phyloP scores from a whole-genome alignment of 2,888 invertebrate genomes.

The Eupithecia dodoneata region DNA sequence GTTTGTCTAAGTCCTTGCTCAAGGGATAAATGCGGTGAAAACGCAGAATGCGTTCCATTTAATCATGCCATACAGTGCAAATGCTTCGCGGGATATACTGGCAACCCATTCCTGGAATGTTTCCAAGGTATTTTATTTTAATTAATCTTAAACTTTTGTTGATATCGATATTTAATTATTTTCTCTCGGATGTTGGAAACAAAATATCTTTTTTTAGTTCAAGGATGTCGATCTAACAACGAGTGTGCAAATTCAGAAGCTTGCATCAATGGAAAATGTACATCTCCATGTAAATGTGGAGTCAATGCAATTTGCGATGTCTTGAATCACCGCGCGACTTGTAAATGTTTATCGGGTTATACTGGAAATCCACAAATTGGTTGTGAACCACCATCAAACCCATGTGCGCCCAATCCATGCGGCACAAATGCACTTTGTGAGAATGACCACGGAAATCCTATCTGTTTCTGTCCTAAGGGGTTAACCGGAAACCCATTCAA shows the following conservation, averaged over 20 bases:
- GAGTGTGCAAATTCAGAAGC: conserved; percentile 90
- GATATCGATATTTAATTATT: neutral
- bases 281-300: conserved; percentile 91
- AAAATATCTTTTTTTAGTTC: conserved; percentile 71
- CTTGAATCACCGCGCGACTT: conserved; percentile 89
- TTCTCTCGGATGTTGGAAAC: neutral
- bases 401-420: conserved; percentile 94
- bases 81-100: conserved; percentile 89
- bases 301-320: conserved; percentile 92
- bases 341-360: conserved; percentile 93
- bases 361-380: conserved; percentile 89
- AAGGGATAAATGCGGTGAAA: conserved; percentile 91
- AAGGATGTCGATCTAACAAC: conserved; percentile 88
- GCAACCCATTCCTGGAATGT: conserved; percentile 91
- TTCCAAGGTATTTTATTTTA: conserved; percentile 74
- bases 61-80: conserved; percentile 91
- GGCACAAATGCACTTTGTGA: conserved; percentile 94
- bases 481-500: conserved; percentile 95
- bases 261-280: conserved; percentile 90
- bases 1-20: conserved; percentile 93
- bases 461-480: conserved; percentile 95
- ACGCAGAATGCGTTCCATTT: conserved; percentile 90
- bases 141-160: neutral
- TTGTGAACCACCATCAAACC: conserved; percentile 90
- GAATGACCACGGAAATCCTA: conserved; percentile 92